Base-by-base conservation (phyloP, 2,888 invertebrate species). In the Amphipoea lucens region DNA sequence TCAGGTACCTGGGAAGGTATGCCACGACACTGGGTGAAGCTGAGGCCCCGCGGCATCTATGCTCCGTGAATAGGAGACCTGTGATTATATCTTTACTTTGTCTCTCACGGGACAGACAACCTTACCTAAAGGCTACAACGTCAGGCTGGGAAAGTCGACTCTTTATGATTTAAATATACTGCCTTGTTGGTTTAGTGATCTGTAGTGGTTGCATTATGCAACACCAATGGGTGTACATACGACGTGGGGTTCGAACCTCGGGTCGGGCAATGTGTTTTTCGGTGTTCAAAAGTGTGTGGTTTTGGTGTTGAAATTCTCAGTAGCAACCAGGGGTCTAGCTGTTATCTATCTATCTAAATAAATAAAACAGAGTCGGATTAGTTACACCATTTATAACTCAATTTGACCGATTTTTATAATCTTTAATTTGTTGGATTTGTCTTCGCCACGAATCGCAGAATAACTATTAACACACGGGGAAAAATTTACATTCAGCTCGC, bases 81-180 rank as follows among this genome's bases (percentile, higher is more conserved):
- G 73, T 82, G 84, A 86, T 87, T 84, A 84, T 79, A 82, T 84
- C 79, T 77, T 87, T 76, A 70, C 72, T 67, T 77, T 87, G 78
- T 75, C 81, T 77, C 76, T 57, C 83, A 78, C 75, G 77, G 78
- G 66, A 70, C 78, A 73, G 81, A 51, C 77, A 81, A 74, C 54
- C 36, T 51, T 42, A 42, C 48, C 68, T 45, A 72, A 66, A 71
- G 74, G 67, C 65, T 76, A 62, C 65, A 51, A 60, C 45, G 60
- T 76, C 42, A 62, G 67, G 36, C 62, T 48, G 48, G 42, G 48
- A 75, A 66, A 78, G 63, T 74, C 17, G 12, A 12, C 45, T 63
- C 7, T 57, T 36, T 20, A 63, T 60, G 60, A 42, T 68, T 73
- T 11, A 63, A 62, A 63, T 67, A 63, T 36, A 69, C 29, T 70